Percentiles rank a stretch among this genome's conserved stretches.
Conservation (phyloP, 2,113 vertebrate species). For the Oncorhynchus clarkii region DNA sequence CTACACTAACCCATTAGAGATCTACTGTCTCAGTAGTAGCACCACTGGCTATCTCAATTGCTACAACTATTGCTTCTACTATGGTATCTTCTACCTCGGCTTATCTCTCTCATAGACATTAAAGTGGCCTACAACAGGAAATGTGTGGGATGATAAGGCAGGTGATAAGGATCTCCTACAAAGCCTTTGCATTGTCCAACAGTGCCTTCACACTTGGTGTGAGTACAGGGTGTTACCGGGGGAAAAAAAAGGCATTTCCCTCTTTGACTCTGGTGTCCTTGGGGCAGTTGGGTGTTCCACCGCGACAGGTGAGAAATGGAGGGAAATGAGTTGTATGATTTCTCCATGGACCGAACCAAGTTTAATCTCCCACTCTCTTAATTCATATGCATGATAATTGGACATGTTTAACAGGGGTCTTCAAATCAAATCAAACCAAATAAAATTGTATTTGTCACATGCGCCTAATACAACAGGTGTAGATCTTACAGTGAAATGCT, state of each 20-base stretch:
- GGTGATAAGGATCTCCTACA: conserved; percentile 31
- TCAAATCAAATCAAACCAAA: too few relatives aligned
- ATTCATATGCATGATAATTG: too few relatives aligned
- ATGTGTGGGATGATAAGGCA: conserved; percentile 17
- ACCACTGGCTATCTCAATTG: background rate
- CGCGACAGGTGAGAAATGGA: background rate
- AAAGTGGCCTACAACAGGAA: conserved; percentile 29
- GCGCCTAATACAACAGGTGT: too few relatives aligned
- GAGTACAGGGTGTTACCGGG: conserved; percentile 14
- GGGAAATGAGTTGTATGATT: background rate
- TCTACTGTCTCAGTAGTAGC: background rate
- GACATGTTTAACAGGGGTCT: too few relatives aligned
- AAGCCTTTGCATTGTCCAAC: conserved; percentile 20
- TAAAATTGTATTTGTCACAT: too few relatives aligned
- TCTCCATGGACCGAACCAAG: background rate
- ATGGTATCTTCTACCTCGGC: background rate
- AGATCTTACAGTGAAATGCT: too few relatives aligned
- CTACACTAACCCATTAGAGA: background rate
- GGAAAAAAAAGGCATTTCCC: conserved; percentile 15
- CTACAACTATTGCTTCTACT: background rate
- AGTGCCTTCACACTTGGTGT: background rate
- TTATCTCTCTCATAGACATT: conserved; percentile 28
- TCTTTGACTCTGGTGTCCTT: background rate
- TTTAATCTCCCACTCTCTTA: background rate
- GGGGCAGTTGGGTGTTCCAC: background rate